A percentile compares a stretch with the other conserved stretches of the same genome.
phyloP scores from a whole-genome alignment of 2,888 invertebrate genomes.

The Mechanitis mazaeus region DNA sequence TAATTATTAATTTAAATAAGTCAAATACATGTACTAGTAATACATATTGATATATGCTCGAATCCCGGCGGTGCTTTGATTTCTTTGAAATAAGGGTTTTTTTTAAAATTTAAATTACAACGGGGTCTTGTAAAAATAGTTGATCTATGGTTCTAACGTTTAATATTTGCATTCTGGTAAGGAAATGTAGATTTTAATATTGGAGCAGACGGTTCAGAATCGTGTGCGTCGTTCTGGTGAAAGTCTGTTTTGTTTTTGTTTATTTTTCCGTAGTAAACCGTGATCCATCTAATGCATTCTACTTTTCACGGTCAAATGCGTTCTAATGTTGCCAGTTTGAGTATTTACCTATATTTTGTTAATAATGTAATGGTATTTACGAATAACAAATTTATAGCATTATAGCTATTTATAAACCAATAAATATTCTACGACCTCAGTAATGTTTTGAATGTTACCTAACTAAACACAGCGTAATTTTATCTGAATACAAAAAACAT shows the following conservation, averaged over 20 bases:
- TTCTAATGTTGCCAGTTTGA: slow-evolving; percentile 44
- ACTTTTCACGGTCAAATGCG: slow-evolving; percentile 71
- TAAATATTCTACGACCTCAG: no score
- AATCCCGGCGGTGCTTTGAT: no score
- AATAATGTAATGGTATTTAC: neutral
- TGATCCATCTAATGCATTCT: slow-evolving; percentile 48
- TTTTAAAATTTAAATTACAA: neutral
- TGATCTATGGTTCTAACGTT: no score
- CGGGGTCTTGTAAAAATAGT: no score
- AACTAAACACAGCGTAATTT: neutral
- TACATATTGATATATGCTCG: no score
- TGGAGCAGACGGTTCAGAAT: slow-evolving; percentile 17
- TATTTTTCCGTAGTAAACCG: slow-evolving; percentile 29
- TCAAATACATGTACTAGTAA: no score
- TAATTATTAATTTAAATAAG: no score
- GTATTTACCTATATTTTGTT: slow-evolving; percentile 5
- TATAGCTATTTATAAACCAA: no score
- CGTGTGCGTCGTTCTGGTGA: slow-evolving; percentile 10
- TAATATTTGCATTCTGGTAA: no score
- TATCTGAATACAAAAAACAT: neutral
- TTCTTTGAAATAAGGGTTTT: no score
- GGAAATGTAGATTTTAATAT: no score
- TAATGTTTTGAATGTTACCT: no score
- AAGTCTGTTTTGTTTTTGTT: slow-evolving; percentile 13
- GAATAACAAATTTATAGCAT: neutral